Evolutionary conservation across 2,888 invertebrate genomes (phyloP), one percentile per base, ranked within the genome.

Genomic region (Caradrina kadenii): DNA sequence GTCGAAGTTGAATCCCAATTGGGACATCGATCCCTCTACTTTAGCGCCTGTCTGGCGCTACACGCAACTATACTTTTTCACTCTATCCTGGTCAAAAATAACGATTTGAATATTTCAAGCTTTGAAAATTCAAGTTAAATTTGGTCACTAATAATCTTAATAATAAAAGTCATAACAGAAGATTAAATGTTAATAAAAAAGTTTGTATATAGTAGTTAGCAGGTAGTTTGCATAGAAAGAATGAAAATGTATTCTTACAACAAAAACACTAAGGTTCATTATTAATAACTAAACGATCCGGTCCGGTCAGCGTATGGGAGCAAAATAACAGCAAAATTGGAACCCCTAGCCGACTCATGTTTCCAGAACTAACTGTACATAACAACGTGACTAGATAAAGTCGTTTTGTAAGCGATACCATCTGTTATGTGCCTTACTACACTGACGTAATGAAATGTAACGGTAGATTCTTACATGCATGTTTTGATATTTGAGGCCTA

Each of bases 1-100:
- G 77, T 76, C 86, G 85, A 88, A 86, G 84, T 86, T 88, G 79
- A 85, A 85, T 91, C 91, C 89, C 91, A 89, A 89, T 87, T 88
- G 92, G 90, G 90, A 92, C 91, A 92, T 93, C 89, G 89, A 93
- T 92, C 91, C 90, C 77, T 52, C 76, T 86, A 86, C 82, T 87
- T 88, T 87, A 91, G 86, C 88, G 90, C 86, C 88, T 87, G 90
- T 90, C 90, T 91, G 89, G 88, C 89, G 87, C 89, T 88, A 82
- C 85, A 87, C 86, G 85, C 87, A 86, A 86, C 87, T 85, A 84
- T 87, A 89, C 74, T 81, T 49, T 61, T 69, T 86, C 54, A 67
- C 63, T 52, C 79, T 81, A 76, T 84, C 79, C 73, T 49, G 21
- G 67, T 70, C 52, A 70, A 83, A 82, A 84, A 82, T 69, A 67